Base-by-base conservation (phyloP, 2,888 invertebrate species). In the Cerastoderma edule region DNA sequence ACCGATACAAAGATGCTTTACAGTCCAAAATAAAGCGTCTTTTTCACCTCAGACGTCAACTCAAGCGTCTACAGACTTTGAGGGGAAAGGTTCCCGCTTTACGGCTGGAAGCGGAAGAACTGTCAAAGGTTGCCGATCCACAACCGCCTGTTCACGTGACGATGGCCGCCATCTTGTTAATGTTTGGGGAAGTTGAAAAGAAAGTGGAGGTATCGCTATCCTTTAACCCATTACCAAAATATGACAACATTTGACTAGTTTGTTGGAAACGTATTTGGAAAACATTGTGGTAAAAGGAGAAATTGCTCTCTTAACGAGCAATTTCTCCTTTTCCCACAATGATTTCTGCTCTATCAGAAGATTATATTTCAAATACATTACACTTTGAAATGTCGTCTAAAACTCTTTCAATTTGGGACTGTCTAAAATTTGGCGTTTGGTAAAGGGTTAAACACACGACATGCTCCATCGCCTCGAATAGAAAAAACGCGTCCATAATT, bases 111-210 rank as follows among this genome's bases (percentile, higher is more conserved):
- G 68, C 67, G 0, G 44, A 57, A 22, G 78, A 78, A 30, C 44
- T 78, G 10, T 22, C 66, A 5, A 35, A 53, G 1, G 24, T 72
- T 22, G 35, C 22, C 0, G 60, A 75, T 3, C 75, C 78, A n/a
- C 60, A 56, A 66, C 68, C 72, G n/a, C 72, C 72, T 48, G 75
- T 78, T 0, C 78, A 78, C 48, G 56, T 72, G 13, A 78, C 78
- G 2, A 72, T 78, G 66, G 78, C 67, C 5, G 78, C 78, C 0
- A 54, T 78, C 30, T 56, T 72, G 27, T 50, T 78, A 19, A 44
- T 78, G 32, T 63, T 78, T 27, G 75, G 75, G 16, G 78, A 78
- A 66, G 72, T 69, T 4, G 78, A 78, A 35, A 64, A 63, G 56
- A 65, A 68, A 27, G 63, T 78, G 19, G 78, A 78, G 48, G 78